These are phyloP conservation scores for honey bee (Apis mellifera) DNA, from an alignment of 1,140 invertebrate genomes.

Conservation along the genomic window Amel_HAv3.1 CM009934.2:5829501-5830000, in stretches of 20 bases:
- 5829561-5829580: too few relatives aligned
- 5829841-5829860: background rate
- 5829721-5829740: too few relatives aligned
- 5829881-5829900: constrained; percentile 37
- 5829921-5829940: constrained; percentile 29
- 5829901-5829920: constrained; percentile 49
- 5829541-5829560: too few relatives aligned
- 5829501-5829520: background rate
- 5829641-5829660: too few relatives aligned
- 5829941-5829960: constrained; percentile 20
- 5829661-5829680: too few relatives aligned
- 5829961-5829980: constrained; percentile 30
- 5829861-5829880: constrained; percentile 44
- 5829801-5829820: background rate
- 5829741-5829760: too few relatives aligned
- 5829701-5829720: too few relatives aligned
- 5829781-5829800: background rate
- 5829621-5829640: too few relatives aligned
- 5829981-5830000: background rate
- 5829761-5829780: background rate
- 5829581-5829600: too few relatives aligned
- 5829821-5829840: background rate
- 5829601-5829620: too few relatives aligned
- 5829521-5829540: too few relatives aligned
- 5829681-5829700: too few relatives aligned